Evolutionary conservation across 2,888 invertebrate genomes (phyloP).

Genomic region (Epirrita christyi): DNA sequence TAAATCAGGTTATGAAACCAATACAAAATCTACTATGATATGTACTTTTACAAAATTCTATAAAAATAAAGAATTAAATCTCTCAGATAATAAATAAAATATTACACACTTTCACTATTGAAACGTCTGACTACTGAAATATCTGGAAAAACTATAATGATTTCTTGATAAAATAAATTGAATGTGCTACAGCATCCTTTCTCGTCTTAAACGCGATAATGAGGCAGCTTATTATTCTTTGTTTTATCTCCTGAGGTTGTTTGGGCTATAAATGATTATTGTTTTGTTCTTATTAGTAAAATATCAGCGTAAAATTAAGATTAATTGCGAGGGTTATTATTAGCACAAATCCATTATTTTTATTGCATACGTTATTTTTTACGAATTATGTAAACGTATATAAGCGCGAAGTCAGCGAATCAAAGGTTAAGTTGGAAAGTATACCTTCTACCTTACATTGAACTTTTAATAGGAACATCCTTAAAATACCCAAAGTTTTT

Average conservation of each 20-base stretch:
- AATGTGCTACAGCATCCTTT: neutral
- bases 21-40: too few species aligned
- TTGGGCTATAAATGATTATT: conserved; percentile 10
- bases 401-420: too few species aligned
- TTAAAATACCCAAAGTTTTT: too few species aligned
- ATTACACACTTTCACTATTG: too few species aligned
- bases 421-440: too few species aligned
- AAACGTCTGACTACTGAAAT: conserved; percentile 13
- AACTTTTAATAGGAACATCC: too few species aligned
- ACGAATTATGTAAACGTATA: too few species aligned
- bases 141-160: conserved; percentile 11
- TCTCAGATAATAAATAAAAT: neutral
- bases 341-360: neutral
- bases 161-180: neutral
- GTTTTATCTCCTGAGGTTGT: conserved; percentile 14
- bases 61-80: neutral
- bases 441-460: too few species aligned
- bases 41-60: too few species aligned
- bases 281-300: conserved; percentile 1
- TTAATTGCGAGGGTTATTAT: neutral
- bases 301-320: neutral
- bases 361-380: too few species aligned
- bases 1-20: too few species aligned
- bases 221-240: conserved; percentile 10
- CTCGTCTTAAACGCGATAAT: neutral